Evolutionary conservation across 2,113 vertebrate genomes (phyloP), one percentile per base, ranked within the genome.

Genomic region (Platysternon megacephalum): DNA sequence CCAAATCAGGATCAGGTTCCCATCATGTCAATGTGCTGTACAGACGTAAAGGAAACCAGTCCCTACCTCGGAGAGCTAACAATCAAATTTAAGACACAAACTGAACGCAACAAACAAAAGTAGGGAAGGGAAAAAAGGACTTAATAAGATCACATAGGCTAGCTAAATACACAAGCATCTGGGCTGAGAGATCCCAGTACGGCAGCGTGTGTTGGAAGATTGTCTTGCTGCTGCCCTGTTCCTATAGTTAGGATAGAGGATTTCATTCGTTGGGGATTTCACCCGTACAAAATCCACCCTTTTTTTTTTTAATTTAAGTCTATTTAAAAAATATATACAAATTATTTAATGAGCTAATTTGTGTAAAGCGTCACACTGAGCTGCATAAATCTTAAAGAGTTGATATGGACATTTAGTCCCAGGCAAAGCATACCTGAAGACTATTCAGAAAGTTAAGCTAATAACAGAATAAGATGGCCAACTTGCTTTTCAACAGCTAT

Each of bases 281-380:
- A 2, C 11, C 4, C 13, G 11, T 28, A 24, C 6, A 6, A 52
- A n/a, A 4, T 53, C 83, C 86, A 81, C 10, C 74, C 2, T 8
- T 95, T 90, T 83, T 72, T 13, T 95, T 89, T 72, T n/a, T 85
- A 90, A 90, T 49, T 16, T n/a, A 68, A 74, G 44, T 26, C 6
- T 65, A 49, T 16, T 61, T 58, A 2, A 61, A 6, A n/a, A 7
- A 56, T 55, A 56, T 11, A 35, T 17, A 65, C 35, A 32, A 61
- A 21, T n/a, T 68, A 72, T 72, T 39, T 72, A 72, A 72, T 39
- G 35, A 39, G n/a, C 65, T 39, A 39, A 21, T 39, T 72, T 22
- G n/a, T 72, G 8, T 9, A n/a, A 68, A 68, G 16, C 1, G 4
- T 56, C 32, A 84, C 29, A 91, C 22, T 19, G 91, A 42, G 19